Conservation (phyloP, 2,113 vertebrate species). For the Triplophysa tibetana region DNA sequence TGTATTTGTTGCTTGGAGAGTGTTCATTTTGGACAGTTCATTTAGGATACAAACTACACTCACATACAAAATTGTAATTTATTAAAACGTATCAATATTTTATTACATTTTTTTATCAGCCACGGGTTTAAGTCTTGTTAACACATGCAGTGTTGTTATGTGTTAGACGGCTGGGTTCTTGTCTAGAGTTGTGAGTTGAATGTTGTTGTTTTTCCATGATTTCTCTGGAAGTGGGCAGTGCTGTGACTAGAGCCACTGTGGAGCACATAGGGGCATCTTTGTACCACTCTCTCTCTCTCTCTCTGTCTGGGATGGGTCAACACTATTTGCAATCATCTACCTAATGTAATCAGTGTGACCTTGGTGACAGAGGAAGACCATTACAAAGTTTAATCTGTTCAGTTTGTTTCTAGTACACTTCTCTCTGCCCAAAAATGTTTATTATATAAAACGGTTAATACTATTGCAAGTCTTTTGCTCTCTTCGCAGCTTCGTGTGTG, state of each 20-base stretch:
- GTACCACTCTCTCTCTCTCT: conserved; percentile 13
- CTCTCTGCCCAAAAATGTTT: too few species aligned
- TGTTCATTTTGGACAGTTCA: too few species aligned
- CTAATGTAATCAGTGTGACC: background rate
- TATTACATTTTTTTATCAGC: background rate
- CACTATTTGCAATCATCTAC: background rate
- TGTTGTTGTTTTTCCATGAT: conserved; percentile 4
- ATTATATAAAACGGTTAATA: conserved; percentile 42
- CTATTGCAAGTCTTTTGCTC: conserved; percentile 11
- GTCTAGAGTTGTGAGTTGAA: conserved; percentile 3
- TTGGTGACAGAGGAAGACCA: background rate
- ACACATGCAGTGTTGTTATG: background rate
- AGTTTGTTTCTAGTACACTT: background rate
- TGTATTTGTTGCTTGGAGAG: too few species aligned
- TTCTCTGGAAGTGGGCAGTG: conserved; percentile 20
- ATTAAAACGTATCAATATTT: too few species aligned
- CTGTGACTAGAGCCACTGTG: conserved; percentile 44
- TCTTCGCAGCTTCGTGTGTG: background rate
- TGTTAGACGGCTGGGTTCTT: background rate
- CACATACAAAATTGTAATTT: too few species aligned
- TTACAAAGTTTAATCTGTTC: background rate
- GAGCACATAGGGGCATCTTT: conserved; percentile 44
- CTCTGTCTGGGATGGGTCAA: background rate
- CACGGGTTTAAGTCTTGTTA: background rate
- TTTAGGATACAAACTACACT: too few species aligned